Evolutionary conservation across 2,113 vertebrate genomes (phyloP), one percentile per base, ranked within the genome.

Genomic region (Leucosticte australis): DNA sequence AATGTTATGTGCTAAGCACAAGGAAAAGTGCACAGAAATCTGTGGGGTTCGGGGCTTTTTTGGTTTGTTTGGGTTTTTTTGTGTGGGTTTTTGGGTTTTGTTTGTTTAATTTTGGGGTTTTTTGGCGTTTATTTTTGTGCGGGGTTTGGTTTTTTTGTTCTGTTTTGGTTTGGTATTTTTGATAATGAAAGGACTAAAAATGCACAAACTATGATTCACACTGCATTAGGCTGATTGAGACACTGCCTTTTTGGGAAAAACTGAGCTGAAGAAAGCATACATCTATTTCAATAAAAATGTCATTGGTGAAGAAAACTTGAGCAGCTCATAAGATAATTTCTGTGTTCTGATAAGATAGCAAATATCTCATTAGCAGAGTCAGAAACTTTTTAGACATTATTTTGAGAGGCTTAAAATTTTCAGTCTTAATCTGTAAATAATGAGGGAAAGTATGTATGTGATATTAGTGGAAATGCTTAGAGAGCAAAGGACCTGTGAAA

Each of bases 371-470:
- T 91, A 95, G 63, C 0, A 0, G 30, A 87, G 35, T 59, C 18
- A 60, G 63, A 94, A 64, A 59, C 39, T 18, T 95, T 83, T 83
- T 67, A 49, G 50, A 67, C 39, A 17, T 83, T 84, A 56, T 70
- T 59, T 75, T 83, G 71, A 77, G 30, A 77, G 42, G 79, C 82
- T 94, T 95, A 94, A 88, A 55, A 75, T 90, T 93, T 94, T 86
- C 60, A 52, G 55, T 56, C 63, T 86, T 96, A 94, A 95, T 95
- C 95, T 96, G 75, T 78, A 80, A 88, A 63, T 95, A 96, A 96
- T 93, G 78, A 94, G 90, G 52, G 47, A 85, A 88, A 93, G 59
- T 56, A 69, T 52, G 53, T 87, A 83, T 44, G 53, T 69, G 53
- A 62, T 69, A 52, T 56, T 65, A 64, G 39, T 78, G 69, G 35